Conservation (phyloP, 2,113 vertebrate genomes). For the Poeciliopsis prolifica region DNA sequence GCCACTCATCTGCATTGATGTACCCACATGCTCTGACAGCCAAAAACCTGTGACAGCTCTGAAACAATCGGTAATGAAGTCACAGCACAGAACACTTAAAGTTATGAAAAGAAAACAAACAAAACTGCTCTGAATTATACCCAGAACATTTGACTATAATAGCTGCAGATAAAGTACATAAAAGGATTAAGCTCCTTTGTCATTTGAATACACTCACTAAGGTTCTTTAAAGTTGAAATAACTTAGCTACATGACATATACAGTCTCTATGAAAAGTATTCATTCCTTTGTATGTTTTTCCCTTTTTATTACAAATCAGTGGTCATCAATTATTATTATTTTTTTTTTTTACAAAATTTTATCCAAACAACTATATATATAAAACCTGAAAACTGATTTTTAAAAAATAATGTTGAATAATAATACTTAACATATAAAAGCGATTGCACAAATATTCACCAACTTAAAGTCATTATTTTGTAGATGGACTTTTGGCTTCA, state of each 20-base stretch:
- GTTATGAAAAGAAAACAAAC: background rate
- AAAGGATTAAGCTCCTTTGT: background rate
- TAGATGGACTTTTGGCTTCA: too few relatives aligned
- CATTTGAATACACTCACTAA: background rate
- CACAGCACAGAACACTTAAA: constrained; percentile 24
- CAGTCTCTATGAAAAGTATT: too few relatives aligned
- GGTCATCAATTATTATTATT: too few relatives aligned
- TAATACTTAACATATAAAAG: too few relatives aligned
- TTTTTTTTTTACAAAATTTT: too few relatives aligned
- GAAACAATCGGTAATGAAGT: constrained; percentile 40
- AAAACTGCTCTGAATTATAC: background rate
- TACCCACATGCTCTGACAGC: constrained; percentile 53
- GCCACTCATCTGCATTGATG: constrained; percentile 55
- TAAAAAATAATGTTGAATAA: too few relatives aligned
- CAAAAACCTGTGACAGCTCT: constrained; percentile 51
- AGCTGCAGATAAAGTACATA: background rate
- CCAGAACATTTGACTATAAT: background rate
- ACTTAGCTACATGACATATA: background rate
- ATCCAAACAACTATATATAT: too few relatives aligned
- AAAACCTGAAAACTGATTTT: too few relatives aligned
- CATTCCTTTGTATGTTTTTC: too few relatives aligned
- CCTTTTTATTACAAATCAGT: too few relatives aligned
- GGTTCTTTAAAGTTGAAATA: background rate
- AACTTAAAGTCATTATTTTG: too few relatives aligned
- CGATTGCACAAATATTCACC: too few relatives aligned